Percentiles rank a stretch among this genome's conserved stretches.
Evolutionary conservation across 1,140 invertebrate species (phyloP).

Genomic region (Metaphire vulgaris): DNA sequence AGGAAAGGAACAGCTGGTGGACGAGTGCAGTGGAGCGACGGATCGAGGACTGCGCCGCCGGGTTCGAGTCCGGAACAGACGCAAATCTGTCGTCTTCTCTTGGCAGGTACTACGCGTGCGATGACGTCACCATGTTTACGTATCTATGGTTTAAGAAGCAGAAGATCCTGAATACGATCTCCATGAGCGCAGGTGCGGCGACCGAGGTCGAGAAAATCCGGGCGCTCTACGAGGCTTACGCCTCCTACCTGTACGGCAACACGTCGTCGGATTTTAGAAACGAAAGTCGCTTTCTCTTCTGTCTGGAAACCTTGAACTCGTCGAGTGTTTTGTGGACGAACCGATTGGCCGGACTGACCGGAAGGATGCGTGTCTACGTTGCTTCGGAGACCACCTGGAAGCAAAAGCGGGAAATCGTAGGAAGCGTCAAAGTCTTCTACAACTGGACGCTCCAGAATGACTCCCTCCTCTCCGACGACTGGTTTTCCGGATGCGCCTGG

Average conservation of each 20-base stretch:
- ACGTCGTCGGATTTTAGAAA: neutral
- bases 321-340: neutral
- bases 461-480: neutral
- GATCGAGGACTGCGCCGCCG: neutral
- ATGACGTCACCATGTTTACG: slow-evolving; percentile 5
- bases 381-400: neutral
- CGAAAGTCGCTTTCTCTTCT: neutral
- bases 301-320: neutral
- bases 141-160: slow-evolving; percentile 12
- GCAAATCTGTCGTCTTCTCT: neutral
- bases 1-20: neutral
- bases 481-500: neutral
- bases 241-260: slow-evolving; percentile 5
- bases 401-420: neutral
- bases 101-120: slow-evolving; percentile 16
- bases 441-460: neutral
- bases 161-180: neutral
- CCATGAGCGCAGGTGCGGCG: neutral
- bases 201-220: neutral
- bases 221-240: neutral
- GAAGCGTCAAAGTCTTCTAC: neutral
- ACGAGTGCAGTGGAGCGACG: neutral
- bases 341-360: neutral
- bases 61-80: neutral
- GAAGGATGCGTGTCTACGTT: neutral